Base-by-base conservation (phyloP, 2,797 vertebrate genomes). In the Parauchenoglanis ngamensis region DNA sequence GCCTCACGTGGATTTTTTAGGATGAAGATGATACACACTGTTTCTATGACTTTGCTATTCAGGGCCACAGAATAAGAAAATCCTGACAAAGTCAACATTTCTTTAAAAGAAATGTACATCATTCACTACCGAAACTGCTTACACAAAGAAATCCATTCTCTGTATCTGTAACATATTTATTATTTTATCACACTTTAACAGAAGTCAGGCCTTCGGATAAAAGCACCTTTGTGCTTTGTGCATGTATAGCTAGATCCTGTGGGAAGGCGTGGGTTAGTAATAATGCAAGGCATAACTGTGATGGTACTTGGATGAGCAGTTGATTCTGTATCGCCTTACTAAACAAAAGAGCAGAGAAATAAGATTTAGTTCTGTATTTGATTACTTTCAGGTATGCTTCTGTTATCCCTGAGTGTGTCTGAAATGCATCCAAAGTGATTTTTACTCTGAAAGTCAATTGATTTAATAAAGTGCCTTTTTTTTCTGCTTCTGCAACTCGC, bases 141-240 rank as follows among this genome's bases (percentile, higher is more conserved):
- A 78, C 19, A 78, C 52, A 57, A 35, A 57, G 8, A 78, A 31
- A 78, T 78, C 28, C 19, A 0, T 21, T 57, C 28, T 56, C 28
- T 57, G 49, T 76, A 77, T 54, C 73, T 76, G 15, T 31, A 77
- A 77, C 54, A 11, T 40, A 59, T 59, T 80, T 46, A 59, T 59
- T 59, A 80, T 80, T 44, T 56, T 61, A 80, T 80, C 77, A 59
- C 56, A 40, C 56, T 80, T 61, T 59, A 80, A 80, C 19, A 61
- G 77, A 79, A 10, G 19, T 15, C 11, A 17, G 56, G 13, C 40
- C 56, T 61, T 44, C 44, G 56, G 77, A 80, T 80, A 59, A 80
- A 61, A 80, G 77, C 56, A 2, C 77, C 59, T 40, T 23, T 19
- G 11, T n/a, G n/a, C n/a, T n/a, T n/a, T n/a, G 25, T 59, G 25